Percentiles rank a stretch among this genome's conserved stretches.
These are phyloP conservation scores for Chironomus riparius DNA, from an alignment of 2,888 invertebrate genomes.

Conservation along the genomic window DNA sequence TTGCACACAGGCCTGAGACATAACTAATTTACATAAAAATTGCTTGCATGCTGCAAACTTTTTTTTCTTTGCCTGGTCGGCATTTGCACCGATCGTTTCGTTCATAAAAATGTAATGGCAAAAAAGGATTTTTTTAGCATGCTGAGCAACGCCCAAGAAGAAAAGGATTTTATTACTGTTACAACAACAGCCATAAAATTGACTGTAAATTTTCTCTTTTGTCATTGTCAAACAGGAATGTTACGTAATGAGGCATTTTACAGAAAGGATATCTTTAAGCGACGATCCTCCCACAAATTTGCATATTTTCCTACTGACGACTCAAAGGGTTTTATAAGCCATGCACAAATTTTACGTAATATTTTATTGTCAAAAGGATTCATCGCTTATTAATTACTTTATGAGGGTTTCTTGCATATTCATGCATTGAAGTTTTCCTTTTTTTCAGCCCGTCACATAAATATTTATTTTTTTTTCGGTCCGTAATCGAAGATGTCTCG, in stretches of 20 bases:
- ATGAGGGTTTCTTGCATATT: background rate
- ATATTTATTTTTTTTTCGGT: too few relatives aligned
- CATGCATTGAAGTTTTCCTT: background rate
- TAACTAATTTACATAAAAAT: constrained; percentile 1
- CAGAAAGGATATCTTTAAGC: background rate
- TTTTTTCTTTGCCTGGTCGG: background rate
- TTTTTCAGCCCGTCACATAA: background rate
- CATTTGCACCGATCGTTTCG: background rate
- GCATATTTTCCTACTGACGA: background rate
- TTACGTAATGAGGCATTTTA: background rate
- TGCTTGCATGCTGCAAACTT: background rate
- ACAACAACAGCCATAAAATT: background rate
- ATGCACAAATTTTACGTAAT: background rate
- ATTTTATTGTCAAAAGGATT: background rate
- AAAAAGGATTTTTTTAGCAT: background rate
- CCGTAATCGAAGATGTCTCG: too few relatives aligned
- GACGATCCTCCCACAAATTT: background rate
- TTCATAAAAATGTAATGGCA: background rate
- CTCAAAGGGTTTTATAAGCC: background rate
- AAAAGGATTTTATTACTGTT: constrained; percentile 3
- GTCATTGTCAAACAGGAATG: background rate
- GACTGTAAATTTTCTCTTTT: background rate
- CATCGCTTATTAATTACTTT: background rate
- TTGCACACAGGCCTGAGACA: background rate
- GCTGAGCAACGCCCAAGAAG: background rate